Conservation (phyloP, 2,113 vertebrate species). For the Elachura formosa region DNA sequence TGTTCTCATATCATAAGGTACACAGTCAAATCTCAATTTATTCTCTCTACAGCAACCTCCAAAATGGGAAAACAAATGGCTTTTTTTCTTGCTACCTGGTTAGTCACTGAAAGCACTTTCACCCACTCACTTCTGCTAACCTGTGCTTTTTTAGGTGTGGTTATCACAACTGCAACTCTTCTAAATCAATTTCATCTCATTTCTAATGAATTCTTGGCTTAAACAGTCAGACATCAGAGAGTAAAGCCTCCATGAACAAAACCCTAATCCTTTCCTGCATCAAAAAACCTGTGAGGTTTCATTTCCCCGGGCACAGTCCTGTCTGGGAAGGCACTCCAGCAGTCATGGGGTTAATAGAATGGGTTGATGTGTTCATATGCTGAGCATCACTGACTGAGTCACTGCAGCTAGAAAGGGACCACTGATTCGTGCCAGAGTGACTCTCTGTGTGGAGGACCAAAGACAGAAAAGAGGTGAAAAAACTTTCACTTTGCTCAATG, state of each 20-base stretch:
- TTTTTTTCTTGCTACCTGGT: background rate
- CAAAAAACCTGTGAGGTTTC: background rate
- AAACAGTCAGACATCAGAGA: background rate
- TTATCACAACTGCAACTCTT: background rate
- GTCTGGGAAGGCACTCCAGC: background rate
- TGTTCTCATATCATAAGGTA: background rate
- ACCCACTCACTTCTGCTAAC: background rate
- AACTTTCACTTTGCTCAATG: background rate
- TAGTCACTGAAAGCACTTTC: background rate
- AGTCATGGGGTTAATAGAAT: background rate
- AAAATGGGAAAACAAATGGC: background rate
- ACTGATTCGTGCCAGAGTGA: background rate
- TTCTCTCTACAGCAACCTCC: background rate
- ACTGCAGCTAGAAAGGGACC: background rate
- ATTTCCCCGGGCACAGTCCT: background rate
- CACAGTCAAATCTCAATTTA: background rate
- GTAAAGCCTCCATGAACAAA: background rate
- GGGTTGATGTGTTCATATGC: no score
- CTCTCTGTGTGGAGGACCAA: background rate
- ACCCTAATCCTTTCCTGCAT: background rate
- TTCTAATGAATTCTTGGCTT: background rate
- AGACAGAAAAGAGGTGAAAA: background rate
- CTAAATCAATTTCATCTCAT: background rate
- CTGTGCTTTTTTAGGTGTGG: background rate
- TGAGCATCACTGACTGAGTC: background rate